Evolutionary conservation across 2,113 vertebrate species (phyloP), one percentile per base, ranked within the genome.

Genomic region (Melanerpes aurifrons): DNA sequence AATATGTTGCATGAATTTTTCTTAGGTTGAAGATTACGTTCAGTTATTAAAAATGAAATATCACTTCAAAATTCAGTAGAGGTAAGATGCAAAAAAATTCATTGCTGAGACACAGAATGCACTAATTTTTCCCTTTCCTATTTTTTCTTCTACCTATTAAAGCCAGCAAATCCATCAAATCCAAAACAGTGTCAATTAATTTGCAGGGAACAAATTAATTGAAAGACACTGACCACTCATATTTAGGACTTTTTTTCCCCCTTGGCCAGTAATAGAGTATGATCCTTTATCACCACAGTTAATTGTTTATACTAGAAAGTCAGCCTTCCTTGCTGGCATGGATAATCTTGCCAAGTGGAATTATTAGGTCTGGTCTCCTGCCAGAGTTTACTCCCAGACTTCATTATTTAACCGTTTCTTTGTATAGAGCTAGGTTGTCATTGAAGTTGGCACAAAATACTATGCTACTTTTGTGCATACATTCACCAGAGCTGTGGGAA

Each of bases 201-300:
- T 89, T 77, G 31, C 56, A 86, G 62, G 94, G 80, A 93, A 92
- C 31, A 87, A 89, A 89, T 79, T 78, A 93, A 95, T 82, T 90
- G 84, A 73, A 70, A 81, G 67, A 87, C 35, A 26, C 8, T 67
- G 87, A 78, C 69, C 57, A 62, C 56, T 96, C 87, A 82, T 50
- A 20, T 15, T 63, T 69, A 29, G 2, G 9, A 20, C 31, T 18
- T 17, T 7, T 17, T 14, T 31, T 4, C 25, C 25, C 9, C 53
- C 57, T 19, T 45, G 37, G 89, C 86, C 83, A 76, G 78, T 37
- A 86, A 58, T 91, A 92, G 47, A 82, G 57, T 86, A 59, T 95
- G 95, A 94, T 95, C 78, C 86, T 96, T 97, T 97, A 96, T 96
- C 96, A 95, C 62, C 74, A 69, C 76, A 96, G 92, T 96, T 98